Evolutionary conservation across 2,113 vertebrate genomes (phyloP), one percentile per base, ranked within the genome.

Genomic region (Nycticorax nycticorax): DNA sequence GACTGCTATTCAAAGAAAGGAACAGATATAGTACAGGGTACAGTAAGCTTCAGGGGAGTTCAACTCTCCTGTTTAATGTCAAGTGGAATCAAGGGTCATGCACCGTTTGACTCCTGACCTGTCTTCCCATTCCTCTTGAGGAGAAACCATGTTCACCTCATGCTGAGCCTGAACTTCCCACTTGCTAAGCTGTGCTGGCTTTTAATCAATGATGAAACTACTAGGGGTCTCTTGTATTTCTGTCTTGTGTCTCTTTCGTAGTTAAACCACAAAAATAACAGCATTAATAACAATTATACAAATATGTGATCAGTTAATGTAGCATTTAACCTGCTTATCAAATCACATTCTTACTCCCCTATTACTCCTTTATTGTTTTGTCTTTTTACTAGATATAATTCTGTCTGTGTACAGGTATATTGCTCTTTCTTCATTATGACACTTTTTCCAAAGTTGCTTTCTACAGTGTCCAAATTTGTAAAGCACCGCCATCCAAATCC

Each of bases 61-160:
- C 72, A 79, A 5, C 30, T 71, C 33, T 92, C 48, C 35, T 85
- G 30, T 39, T 89, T 85, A n/a, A 82, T 82, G 85, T 95, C 71
- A 89, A 64, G 62, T 57, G 24, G 33, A 94, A 88, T 82, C 62
- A 82, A 88, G 45, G 69, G 57, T 92, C 81, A 56, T 15, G 6
- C 33, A 56, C 8, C 2, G 4, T 88, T 88, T 92, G 85, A 69
- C 91, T 90, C 33, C 30, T 89, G 56, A 82, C 56, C 82, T 79
- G 32, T 60, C 52, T 88, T 66, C 12, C 16, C 14, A 19, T 89
- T 74, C 24, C 52, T 84, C 69, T 53, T 47, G 68, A 91, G 87
- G 6, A 78, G 63, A 88, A 92, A 68, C 35, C 33, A 21, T 5
- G 5, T 53, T 76, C 60, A 68, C 20, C 80, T 86, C 33, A 41